phyloP scores from a whole-genome alignment of 2,797 vertebrate genomes.

The Fistularia tabacaria region DNA sequence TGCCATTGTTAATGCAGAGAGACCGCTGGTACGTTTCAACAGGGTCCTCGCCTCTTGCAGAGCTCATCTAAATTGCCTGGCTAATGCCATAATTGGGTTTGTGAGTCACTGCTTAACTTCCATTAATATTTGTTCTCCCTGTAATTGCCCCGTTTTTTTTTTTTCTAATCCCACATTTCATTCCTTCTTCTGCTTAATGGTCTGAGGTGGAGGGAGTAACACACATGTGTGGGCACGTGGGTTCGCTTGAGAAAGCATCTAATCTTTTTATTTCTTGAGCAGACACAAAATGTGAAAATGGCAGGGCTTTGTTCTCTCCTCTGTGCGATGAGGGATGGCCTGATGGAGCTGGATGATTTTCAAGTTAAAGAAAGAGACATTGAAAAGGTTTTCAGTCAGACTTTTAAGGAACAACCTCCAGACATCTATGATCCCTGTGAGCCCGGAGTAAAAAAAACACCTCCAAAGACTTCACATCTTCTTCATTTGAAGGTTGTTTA shows the following conservation, averaged over 20 bases:
- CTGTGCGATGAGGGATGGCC: slow-evolving; percentile 26
- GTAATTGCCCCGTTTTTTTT: slow-evolving; percentile 66
- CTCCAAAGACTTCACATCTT: slow-evolving; percentile 16
- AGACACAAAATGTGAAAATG: slow-evolving; percentile 33
- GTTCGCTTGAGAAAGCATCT: slow-evolving; percentile 26
- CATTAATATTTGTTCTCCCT: slow-evolving; percentile 75
- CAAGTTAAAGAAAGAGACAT: slow-evolving; percentile 23
- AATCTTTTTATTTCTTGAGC: slow-evolving; percentile 42
- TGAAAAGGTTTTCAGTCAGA: slow-evolving; percentile 22
- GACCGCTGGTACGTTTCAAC: slow-evolving; percentile 82
- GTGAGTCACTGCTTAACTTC: slow-evolving; percentile 79
- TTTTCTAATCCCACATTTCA: slow-evolving; percentile 49
- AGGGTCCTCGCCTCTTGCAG: slow-evolving; percentile 78
- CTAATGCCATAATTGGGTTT: slow-evolving; percentile 88
- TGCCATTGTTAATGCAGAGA: slow-evolving; percentile 70
- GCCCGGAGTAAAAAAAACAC: slow-evolving; percentile 12
- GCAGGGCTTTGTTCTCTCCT: slow-evolving; percentile 15
- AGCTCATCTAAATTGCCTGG: slow-evolving; percentile 77
- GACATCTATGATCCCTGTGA: slow-evolving; percentile 21
- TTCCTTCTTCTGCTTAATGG: slow-evolving; percentile 61
- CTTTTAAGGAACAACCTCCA: slow-evolving; percentile 16
- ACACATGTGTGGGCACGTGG: slow-evolving; percentile 12
- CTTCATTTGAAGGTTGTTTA: slow-evolving; percentile 46
- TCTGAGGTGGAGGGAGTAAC: slow-evolving; percentile 45
- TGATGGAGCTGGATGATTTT: slow-evolving; percentile 17